Evolutionary conservation across 2,113 vertebrate species (phyloP).

Genomic region (Channa maculata): DNA sequence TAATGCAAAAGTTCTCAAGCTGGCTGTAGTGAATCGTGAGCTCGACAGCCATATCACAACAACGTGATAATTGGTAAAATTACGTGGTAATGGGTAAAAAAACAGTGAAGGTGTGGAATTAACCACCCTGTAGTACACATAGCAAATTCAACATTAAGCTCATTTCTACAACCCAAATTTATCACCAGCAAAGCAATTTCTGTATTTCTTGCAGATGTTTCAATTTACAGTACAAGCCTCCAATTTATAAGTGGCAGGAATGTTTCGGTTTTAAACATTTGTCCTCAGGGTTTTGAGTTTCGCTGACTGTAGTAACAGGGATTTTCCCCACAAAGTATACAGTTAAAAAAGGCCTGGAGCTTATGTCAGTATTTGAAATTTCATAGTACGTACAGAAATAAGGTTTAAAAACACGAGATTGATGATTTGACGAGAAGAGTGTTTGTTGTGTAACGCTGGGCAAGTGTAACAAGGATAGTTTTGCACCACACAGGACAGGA

Average conservation of each 20-base stretch:
- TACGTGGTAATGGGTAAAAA: no score
- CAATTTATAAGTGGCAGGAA: background rate
- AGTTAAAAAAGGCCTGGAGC: no score
- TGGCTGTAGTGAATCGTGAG: no score
- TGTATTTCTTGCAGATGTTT: background rate
- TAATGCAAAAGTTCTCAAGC: no score
- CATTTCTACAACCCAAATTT: no score
- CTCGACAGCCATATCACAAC: no score
- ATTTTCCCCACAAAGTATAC: no score
- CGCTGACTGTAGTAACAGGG: background rate
- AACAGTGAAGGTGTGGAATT: background rate
- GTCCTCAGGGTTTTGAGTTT: background rate
- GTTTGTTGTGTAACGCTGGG: background rate
- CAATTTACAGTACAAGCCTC: background rate
- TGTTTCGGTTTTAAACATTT: background rate
- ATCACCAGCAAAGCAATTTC: background rate
- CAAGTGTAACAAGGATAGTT: slow-evolving; percentile 18
- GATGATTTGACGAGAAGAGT: background rate
- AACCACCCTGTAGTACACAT: background rate
- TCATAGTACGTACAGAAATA: no score
- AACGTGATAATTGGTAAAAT: no score
- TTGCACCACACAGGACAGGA: slow-evolving; percentile 65
- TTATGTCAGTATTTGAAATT: no score
- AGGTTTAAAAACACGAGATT: background rate
- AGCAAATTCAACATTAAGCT: background rate